Base-by-base conservation (phyloP, 2,797 vertebrate genomes). In the Syncerus caffer region DNA sequence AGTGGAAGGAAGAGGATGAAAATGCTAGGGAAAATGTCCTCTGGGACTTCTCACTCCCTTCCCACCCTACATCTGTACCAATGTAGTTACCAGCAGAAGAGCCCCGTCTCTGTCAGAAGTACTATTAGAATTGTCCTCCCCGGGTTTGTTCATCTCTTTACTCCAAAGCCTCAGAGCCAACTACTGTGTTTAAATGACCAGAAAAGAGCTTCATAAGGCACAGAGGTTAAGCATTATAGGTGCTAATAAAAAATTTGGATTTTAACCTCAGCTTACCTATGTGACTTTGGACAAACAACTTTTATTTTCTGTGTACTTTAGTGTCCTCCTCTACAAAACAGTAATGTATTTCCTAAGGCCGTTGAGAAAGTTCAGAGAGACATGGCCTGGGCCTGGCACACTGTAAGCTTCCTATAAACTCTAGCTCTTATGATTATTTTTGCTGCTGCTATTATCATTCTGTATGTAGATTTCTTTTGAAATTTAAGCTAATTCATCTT, bases 401-500 rank as follows among this genome's bases (percentile, higher is more conserved):
- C 16, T 80, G 23, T 31, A n/a, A 62, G 0, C 27, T 51, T 85
- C 38, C 9, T 80, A 1, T 53, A 9, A 45, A 11, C 21, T 45
- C 60, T 9, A 53, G 53, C 34, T 84, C 7, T 58, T 85, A 7
- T 5, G 13, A 55, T 64, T 85, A 21, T 38, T 71, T 78, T 53
- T 16, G 42, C 42, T 55, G 9, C 58, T 51, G 0, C 78, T 42
- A 4, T 82, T 57, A 13, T 14, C 25, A 80, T 83, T 67, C 58
- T 62, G 6, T 58, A 50, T 50, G 11, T 34, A 42, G 4, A 42
- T 89, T 90, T 60, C 27, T 38, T 79, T n/a, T 21, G 38, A 85
- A 85, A 34, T 64, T 62, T 93, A 15, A 29, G 42, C n/a, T 67
- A 21, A 80, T 94, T 82, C 84, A 38, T 42, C 76, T 84, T 93